Percentiles rank a stretch among this genome's conserved stretches.
These are phyloP conservation scores for Copidosoma floridanum DNA, from an alignment of 1,140 invertebrate species.

Conservation along the genomic window DNA sequence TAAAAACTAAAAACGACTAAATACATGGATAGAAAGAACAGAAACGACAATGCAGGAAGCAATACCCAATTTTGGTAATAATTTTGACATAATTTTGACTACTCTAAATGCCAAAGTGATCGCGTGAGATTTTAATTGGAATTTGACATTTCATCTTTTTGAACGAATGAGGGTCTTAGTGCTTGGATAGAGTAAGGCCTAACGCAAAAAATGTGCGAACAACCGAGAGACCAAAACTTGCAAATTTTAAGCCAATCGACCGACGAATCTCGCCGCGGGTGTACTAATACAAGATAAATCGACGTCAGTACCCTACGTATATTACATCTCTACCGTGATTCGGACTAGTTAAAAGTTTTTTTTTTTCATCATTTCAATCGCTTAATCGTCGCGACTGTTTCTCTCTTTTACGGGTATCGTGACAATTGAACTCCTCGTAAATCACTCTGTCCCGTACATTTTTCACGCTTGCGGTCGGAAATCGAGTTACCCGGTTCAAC, in stretches of 20 bases:
- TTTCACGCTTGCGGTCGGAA: background rate
- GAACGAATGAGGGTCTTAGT: conserved; percentile 44
- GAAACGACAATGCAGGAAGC: background rate
- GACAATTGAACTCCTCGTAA: background rate
- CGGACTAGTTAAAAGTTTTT: too few species aligned
- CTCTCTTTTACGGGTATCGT: conserved; percentile 7
- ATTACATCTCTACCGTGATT: too few species aligned
- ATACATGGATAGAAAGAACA: background rate
- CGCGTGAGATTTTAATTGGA: too few species aligned
- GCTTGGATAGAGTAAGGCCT: conserved; percentile 54
- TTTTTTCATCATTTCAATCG: too few species aligned
- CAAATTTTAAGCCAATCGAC: conserved; percentile 27
- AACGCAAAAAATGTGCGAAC: too few species aligned
- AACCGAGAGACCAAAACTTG: conserved; percentile 3
- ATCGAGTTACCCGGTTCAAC: background rate
- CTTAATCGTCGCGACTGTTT: background rate
- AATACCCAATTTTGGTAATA: conserved; percentile 15
- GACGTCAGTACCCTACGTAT: background rate
- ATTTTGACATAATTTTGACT: conserved; percentile 22
- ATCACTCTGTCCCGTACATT: background rate
- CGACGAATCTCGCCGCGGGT: conserved; percentile 30
- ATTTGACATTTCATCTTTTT: conserved; percentile 30
- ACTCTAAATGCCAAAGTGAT: conserved; percentile 13
- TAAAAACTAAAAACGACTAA: background rate
- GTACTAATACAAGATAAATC: too few species aligned